Evolutionary conservation across 2,797 vertebrate genomes (phyloP), one percentile per base, ranked within the genome.

Genomic region (Ibycter americanus): DNA sequence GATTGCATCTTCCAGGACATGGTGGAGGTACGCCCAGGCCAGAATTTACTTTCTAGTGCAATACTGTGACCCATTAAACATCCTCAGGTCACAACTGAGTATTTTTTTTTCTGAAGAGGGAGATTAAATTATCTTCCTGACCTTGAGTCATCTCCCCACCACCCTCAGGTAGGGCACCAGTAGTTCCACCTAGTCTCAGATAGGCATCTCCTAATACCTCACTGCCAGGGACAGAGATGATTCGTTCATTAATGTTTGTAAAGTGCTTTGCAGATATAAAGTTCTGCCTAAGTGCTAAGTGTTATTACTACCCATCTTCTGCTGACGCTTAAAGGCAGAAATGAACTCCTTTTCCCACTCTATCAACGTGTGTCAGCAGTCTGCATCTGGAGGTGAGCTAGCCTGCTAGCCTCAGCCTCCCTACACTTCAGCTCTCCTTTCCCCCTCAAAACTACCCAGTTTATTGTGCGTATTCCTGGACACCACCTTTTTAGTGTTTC

Each of bases 261-360:
- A 95, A 95, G 93, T 95, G 93, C 93, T 90, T 61, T 87, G 93
- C 95, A 97, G 91, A 96, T 58, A 61, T 71, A 86, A 95, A 97
- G 89, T 91, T 96, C 96, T 96, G 93, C 92, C 62, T 90, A 91
- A 94, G 94, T 97, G 96, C 95, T 83, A 91, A 90, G 94, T 40
- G 90, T 95, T 83, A 77, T 78, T 47, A 66, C 63, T 31, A 51
- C 87, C 87, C 79, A 51, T 3, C 36, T 92, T 81, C 85, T 56
- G 42, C 87, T 15, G 0, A 5, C 13, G 10, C 71, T 18, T n/a
- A 23, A 46, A 79, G 88, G 86, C 84, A 88, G 94, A 85, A 80
- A 44, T 1, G 3, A 56, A 54, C 52, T 70, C 84, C 65, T 83
- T 14, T 34, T 55, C 65, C 78, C 38, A 3, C n/a, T 86, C 62